Conservation (phyloP, 1,140 invertebrate species). For the Drosophila rhopaloa region DNA sequence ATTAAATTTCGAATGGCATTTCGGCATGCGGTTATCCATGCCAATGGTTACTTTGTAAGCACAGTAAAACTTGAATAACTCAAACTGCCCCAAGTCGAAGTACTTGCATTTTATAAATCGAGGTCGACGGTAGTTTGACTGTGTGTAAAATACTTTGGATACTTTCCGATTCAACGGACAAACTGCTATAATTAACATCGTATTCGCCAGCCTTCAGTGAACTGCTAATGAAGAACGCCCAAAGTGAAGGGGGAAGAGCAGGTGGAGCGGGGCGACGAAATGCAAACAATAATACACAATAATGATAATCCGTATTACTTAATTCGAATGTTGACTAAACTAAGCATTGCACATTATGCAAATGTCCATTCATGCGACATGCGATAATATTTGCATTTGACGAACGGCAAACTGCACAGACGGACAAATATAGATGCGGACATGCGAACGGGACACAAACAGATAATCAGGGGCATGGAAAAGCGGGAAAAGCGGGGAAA, state of each 20-base stretch:
- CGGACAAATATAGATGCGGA: conserved; percentile 1
- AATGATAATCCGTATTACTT: conserved; percentile 49
- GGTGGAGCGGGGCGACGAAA: background rate
- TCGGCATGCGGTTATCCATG: background rate
- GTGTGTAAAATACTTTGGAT: background rate
- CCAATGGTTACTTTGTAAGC: background rate
- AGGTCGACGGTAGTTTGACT: too few relatives aligned
- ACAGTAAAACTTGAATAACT: too few relatives aligned
- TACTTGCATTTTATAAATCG: too few relatives aligned
- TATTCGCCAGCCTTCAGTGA: conserved; percentile 5
- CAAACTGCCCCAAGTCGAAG: too few relatives aligned
- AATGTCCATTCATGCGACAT: conserved; percentile 51
- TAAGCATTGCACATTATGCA: conserved; percentile 65
- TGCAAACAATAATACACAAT: conserved; percentile 32
- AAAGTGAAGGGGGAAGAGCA: background rate
- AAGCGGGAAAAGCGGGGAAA: background rate
- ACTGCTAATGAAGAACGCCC: conserved; percentile 6
- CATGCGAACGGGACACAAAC: background rate
- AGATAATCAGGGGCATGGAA: background rate
- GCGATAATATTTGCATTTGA: conserved; percentile 54
- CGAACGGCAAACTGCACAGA: conserved; percentile 18
- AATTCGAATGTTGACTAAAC: conserved; percentile 57
- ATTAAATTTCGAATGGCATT: background rate
- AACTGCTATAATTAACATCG: conserved; percentile 4
- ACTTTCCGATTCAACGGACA: background rate